These are phyloP conservation scores for Hipposideros armiger DNA, from an alignment of 2,113 vertebrate genomes.

Conservation along the genomic window DNA sequence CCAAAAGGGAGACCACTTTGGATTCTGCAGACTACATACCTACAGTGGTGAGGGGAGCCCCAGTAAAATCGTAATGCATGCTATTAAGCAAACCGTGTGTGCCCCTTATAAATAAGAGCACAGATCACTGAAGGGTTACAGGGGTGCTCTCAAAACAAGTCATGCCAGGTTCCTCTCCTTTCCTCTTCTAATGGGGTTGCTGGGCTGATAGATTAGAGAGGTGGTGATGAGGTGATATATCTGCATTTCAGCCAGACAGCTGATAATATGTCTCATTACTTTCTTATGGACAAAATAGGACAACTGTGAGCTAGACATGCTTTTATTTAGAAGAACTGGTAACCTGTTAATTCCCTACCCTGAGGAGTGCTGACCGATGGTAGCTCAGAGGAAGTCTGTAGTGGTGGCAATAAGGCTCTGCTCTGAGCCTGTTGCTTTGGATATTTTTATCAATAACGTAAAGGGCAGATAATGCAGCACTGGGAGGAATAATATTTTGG, in stretches of 20 bases:
- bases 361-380: not conserved
- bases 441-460: not conserved
- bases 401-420: not conserved
- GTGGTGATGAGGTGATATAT: not conserved
- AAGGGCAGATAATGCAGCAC: not conserved
- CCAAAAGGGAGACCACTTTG: not conserved
- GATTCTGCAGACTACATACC: not conserved
- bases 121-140: not conserved
- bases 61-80: rapidly evolving
- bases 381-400: not conserved
- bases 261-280: not conserved
- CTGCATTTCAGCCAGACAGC: not conserved
- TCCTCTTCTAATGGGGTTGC: not conserved
- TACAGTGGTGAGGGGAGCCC: not conserved
- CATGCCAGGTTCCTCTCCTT: not conserved
- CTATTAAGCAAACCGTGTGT: not conserved
- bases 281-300: not conserved
- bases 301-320: not conserved
- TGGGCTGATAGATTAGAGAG: not conserved
- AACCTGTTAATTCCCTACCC: not conserved
- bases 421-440: not conserved
- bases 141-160: not conserved
- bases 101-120: not conserved
- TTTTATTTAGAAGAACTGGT: not conserved
- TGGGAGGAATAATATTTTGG: not conserved